Evolutionary conservation across 1,140 invertebrate species (phyloP).

Genomic region (Ridgeia piscesae): DNA sequence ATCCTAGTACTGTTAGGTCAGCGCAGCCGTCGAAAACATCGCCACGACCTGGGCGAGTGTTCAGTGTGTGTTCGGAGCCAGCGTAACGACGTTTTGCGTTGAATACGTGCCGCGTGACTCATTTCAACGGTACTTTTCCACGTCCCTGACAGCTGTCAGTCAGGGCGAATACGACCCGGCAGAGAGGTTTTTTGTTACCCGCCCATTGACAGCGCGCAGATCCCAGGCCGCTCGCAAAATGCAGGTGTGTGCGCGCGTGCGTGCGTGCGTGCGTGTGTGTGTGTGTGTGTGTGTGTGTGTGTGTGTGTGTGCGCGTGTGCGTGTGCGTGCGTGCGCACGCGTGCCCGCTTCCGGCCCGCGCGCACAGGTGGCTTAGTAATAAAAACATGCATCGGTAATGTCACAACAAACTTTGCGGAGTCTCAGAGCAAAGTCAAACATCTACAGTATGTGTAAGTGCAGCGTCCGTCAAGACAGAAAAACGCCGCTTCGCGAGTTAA

Average conservation of each 20-base stretch:
- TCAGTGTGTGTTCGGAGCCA: not conserved
- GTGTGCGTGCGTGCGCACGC: not conserved
- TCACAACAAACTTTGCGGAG: not conserved
- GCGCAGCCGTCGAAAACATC: not conserved
- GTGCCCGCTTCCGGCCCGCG: too few species aligned
- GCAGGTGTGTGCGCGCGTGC: not conserved
- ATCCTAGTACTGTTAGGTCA: not conserved
- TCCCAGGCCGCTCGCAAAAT: not conserved
- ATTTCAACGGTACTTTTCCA: not conserved
- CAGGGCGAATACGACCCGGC: not conserved
- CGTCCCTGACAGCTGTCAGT: not conserved
- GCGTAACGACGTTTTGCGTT: not conserved
- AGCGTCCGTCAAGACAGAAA: not conserved
- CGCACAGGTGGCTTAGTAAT: not conserved
- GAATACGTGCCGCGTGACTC: not conserved
- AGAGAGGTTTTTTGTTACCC: not conserved
- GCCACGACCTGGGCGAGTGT: not conserved
- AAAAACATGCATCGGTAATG: not conserved
- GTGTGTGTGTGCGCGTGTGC: too few species aligned
- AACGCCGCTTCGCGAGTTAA: not conserved
- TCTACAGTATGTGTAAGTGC: not conserved
- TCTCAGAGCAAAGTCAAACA: not conserved
- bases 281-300: too few species aligned
- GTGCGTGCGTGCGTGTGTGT: too few species aligned
- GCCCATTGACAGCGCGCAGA: not conserved